Base-by-base conservation (phyloP, 2,797 vertebrate genomes). In the Heteromormyrus szaboi region DNA sequence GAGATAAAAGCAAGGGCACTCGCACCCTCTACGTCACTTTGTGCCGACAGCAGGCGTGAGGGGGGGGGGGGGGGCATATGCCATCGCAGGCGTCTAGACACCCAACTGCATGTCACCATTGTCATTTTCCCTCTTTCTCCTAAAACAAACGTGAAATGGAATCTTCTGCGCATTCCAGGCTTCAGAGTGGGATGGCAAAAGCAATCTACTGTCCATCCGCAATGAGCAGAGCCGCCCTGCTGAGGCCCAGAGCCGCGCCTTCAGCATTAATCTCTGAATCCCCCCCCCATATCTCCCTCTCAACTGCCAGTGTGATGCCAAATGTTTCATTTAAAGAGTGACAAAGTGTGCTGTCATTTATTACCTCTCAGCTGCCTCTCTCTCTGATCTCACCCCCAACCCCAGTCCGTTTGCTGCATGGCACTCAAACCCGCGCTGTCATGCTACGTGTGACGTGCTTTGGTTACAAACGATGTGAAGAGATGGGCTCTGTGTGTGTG, bases 11-110 rank as follows among this genome's bases (percentile, higher is more conserved):
- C 89, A 89, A 90, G 46, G 87, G 79, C 19, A 1, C 44, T 88
- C 88, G 91, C 88, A 89, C 91, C 90, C 87, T 53, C 51, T 89
- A 88, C 91, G 68, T 89, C 90, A 84, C 90, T 91, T 89, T 44
- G 81, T 25, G 17, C 25, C 4, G 2, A 8, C 85, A 62, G 56
- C 56, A 62, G 56, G n/a, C 0, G 56, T 0, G 8, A 0, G n/a
- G 54, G 9, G 33, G 33, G 0, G 3, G 37, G 37, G 48, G 9
- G 44, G 12, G 19, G 0, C 5, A 2, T 6, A n/a, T 7, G 5
- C 1, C 54, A 22, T 7, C 54, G 54, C 19, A 0, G 19, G 19
- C 2, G 2, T 5, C 19, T 22, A 8, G n/a, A 62, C 7, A 62
- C 56, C n/a, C 56, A 7, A 25, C 56, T 8, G 62, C 22, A 68